Evolutionary conservation across 2,113 vertebrate species (phyloP).

Genomic region (Siphamia tubifer): DNA sequence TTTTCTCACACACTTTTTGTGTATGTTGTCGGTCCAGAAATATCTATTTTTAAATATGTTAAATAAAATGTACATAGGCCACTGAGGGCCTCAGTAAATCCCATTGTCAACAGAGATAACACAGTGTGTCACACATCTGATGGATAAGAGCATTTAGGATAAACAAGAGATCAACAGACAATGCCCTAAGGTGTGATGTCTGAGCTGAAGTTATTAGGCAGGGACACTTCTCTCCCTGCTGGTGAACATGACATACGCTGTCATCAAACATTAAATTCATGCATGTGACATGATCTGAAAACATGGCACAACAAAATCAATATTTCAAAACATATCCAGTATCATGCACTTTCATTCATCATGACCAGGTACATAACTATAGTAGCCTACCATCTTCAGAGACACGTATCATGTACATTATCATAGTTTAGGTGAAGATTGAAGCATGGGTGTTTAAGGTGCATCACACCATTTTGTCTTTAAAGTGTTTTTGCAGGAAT

Average conservation of each 20-base stretch:
- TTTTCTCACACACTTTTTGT: neutral
- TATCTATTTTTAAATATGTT: too few species aligned
- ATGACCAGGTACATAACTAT: too few species aligned
- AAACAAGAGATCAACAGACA: conserved; percentile 21
- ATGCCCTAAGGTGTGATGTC: conserved; percentile 11
- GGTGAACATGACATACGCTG: conserved; percentile 10
- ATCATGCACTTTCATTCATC: neutral
- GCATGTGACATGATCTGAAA: neutral
- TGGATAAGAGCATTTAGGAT: conserved; percentile 10
- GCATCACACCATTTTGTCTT: neutral
- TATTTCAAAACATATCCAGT: neutral
- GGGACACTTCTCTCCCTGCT: conserved; percentile 24
- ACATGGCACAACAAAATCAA: neutral
- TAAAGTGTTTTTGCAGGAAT: neutral
- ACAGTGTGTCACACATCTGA: conserved; percentile 21
- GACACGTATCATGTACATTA: too few species aligned
- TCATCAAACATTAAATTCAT: conserved; percentile 30
- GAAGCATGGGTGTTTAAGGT: neutral
- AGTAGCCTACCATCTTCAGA: too few species aligned
- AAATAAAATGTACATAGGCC: neutral
- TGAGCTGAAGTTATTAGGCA: conserved; percentile 25
- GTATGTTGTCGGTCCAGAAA: neutral
- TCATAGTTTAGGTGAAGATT: too few species aligned
- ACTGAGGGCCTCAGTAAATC: neutral
- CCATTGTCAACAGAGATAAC: conserved; percentile 2